Conservation (phyloP, 1,140 invertebrate genomes). For the Littorina saxatilis region DNA sequence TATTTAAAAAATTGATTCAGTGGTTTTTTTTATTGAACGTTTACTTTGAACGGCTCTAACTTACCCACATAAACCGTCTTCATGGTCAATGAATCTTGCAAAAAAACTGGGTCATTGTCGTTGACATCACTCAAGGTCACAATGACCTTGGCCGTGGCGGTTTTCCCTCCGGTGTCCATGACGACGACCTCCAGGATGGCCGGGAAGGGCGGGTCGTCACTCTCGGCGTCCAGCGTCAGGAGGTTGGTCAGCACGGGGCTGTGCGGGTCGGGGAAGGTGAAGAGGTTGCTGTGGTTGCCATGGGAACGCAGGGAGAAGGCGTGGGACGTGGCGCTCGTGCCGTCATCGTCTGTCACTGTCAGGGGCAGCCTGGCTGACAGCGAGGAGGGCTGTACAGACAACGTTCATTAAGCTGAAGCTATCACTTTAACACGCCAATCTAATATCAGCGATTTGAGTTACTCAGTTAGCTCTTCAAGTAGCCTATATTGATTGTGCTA, state of each 20-base stretch:
- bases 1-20: too few species aligned
- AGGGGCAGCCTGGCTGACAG: background rate
- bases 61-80: background rate
- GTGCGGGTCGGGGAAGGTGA: background rate
- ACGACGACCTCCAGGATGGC: background rate
- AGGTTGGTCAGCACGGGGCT: background rate
- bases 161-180: conserved; percentile 1
- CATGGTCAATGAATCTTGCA: background rate
- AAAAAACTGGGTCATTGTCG: conserved; percentile 17
- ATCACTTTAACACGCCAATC: too few species aligned
- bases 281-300: background rate
- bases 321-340: background rate
- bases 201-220: background rate
- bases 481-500: too few species aligned
- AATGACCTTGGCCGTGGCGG: background rate
- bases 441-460: too few species aligned
- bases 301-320: background rate
- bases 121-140: conserved; percentile 25
- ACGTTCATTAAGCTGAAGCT: too few species aligned
- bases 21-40: too few species aligned
- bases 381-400: background rate
- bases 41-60: too few species aligned
- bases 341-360: background rate
- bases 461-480: too few species aligned
- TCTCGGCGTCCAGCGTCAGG: background rate